phyloP scores from a whole-genome alignment of 2,888 invertebrate species.

The Adineta ricciae region DNA sequence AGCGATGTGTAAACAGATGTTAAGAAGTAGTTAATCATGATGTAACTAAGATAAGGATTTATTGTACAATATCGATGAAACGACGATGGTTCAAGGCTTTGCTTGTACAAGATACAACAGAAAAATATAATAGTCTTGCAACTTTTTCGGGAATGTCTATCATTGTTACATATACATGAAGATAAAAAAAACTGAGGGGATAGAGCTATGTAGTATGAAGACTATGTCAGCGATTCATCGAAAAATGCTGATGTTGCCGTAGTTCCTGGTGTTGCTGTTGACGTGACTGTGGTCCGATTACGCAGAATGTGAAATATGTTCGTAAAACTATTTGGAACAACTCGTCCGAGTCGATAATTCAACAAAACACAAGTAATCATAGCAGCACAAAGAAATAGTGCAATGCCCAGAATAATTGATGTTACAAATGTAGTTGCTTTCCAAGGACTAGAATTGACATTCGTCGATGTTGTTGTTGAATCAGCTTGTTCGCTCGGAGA shows the following conservation, averaged over 20 bases:
- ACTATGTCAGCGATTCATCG: neutral
- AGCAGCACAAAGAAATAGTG: neutral
- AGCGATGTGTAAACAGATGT: too few species aligned
- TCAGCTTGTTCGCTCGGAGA: neutral
- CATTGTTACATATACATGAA: neutral
- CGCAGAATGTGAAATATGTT: conserved; percentile 4
- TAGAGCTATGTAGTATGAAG: neutral
- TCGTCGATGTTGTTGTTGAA: neutral
- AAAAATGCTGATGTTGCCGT: neutral
- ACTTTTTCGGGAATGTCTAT: too few species aligned
- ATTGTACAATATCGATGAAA: too few species aligned
- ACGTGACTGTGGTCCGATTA: neutral
- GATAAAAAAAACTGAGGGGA: neutral
- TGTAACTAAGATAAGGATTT: too few species aligned
- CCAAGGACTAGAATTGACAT: neutral
- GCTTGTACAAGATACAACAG: too few species aligned
- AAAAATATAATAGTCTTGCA: too few species aligned
- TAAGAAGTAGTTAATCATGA: too few species aligned
- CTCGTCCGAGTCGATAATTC: neutral
- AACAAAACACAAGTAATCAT: conserved; percentile 7
- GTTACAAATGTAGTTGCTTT: neutral
- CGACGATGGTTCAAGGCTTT: too few species aligned
- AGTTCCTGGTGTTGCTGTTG: neutral
- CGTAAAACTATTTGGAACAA: neutral
- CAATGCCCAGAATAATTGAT: neutral